A percentile compares a stretch with the other conserved stretches of the same genome.
These are phyloP conservation scores for Salvelinus sp. DNA, from an alignment of 2,113 vertebrate genomes.

Conservation along the genomic window DNA sequence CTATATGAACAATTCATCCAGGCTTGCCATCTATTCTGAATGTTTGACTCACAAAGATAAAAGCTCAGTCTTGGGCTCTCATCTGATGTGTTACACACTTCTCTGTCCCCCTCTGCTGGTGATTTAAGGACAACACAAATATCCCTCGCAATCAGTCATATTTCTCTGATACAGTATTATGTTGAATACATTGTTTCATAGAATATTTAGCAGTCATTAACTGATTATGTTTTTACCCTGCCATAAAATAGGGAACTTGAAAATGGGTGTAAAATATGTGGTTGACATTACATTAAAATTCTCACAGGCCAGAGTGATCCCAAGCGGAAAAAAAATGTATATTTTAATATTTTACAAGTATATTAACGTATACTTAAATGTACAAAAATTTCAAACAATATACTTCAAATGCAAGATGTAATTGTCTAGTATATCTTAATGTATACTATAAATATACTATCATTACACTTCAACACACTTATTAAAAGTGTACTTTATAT, in stretches of 20 bases:
- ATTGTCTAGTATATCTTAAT: too few relatives aligned
- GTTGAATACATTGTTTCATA: background rate
- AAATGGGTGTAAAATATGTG: background rate
- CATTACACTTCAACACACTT: too few relatives aligned
- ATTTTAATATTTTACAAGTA: too few relatives aligned
- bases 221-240: background rate
- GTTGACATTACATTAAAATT: too few relatives aligned
- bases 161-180: background rate
- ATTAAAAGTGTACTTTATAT: too few relatives aligned
- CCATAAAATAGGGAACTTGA: background rate
- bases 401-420: too few relatives aligned
- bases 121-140: background rate
- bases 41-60: background rate
- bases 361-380: too few relatives aligned
- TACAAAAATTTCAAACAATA: too few relatives aligned
- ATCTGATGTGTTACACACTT: constrained; percentile 21
- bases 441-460: too few relatives aligned
- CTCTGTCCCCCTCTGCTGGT: constrained; percentile 42
- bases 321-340: too few relatives aligned
- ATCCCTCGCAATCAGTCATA: background rate
- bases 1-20: background rate
- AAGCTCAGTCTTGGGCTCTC: background rate
- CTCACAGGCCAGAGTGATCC: too few relatives aligned
- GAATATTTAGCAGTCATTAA: background rate
- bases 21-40: background rate